Base-by-base conservation (phyloP, 2,113 vertebrate genomes). In the Strix uralensis region DNA sequence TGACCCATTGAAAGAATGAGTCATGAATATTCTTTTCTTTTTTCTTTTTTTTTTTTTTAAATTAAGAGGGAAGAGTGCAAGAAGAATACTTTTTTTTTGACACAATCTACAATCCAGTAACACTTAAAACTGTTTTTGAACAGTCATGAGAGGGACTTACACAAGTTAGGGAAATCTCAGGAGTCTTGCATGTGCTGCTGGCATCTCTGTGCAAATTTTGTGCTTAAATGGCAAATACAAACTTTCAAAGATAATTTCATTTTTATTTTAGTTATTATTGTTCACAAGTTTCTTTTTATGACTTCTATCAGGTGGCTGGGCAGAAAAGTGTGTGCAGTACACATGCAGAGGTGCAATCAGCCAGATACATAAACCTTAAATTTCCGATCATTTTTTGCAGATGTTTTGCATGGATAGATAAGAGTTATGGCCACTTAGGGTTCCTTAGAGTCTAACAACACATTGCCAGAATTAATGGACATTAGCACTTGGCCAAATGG, bases 211-310 rank as follows among this genome's bases (percentile, higher is more conserved):
- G 18, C 21, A 69, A 47, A 69, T 75, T 86, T 62, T 95, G 11
- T 97, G 34, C 83, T 93, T 94, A 92, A 87, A 57, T 90, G 78
- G 81, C 63, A 94, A 81, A 81, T 19, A 36, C 12, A 46, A n/a
- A 40, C 20, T 93, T 78, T 77, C 19, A 54, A 73, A 81, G 46
- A 66, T 14, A 83, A 66, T 69, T 44, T 57, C 2, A 25, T 49
- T 65, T 46, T 84, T 25, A 32, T 20, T 73, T 13, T 67, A 58
- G 22, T 59, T 87, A 7, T 6, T 74, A 59, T 36, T 87, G 34
- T 66, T 94, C 55, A 44, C 26, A 32, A 22, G 10, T 86, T 89
- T 78, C 5, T 91, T 91, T 52, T 63, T 61, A 44, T 73, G 58
- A 40, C 19, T 61, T n/a, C 25, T 65, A 7, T 34, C 11, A 71